Base-by-base conservation (phyloP, 2,797 vertebrate genomes). In the Mallotus villosus region DNA sequence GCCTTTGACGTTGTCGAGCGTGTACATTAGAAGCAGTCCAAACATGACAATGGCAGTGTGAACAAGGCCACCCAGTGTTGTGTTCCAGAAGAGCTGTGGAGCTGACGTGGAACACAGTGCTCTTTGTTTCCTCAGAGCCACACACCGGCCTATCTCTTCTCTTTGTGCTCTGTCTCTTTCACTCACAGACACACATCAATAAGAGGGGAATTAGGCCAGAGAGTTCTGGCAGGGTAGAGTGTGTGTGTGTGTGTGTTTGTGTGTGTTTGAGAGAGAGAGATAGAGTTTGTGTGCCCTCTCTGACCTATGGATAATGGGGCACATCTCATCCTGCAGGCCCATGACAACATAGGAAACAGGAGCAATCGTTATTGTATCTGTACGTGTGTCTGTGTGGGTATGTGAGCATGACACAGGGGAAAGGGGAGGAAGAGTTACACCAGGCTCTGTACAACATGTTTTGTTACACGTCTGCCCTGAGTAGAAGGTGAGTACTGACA, bases 101-200 rank as follows among this genome's bases (percentile, higher is more conserved):
- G 82, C 81, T 84, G 82, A 82, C 63, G 27, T 81, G 83, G 80
- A 85, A 91, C 89, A 91, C 80, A 72, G 72, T 2, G 19, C 67
- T 88, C 90, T 92, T 92, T 88, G 91, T 90, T 76, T 21, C 7
- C 59, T n/a, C 85, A 27, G 72, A 85, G 82, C 81, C 81, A 73
- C 84, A 88, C 84, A 88, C 83, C 81, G 76, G 75, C 81, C 83
- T 82, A 80, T 90, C 81, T 59, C 81, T 82, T 84, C 85, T 82
- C 86, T 90, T 90, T 89, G 86, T 88, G 81, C 79, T 72, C 77
- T 4, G 78, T 78, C 82, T 88, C 84, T 87, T 87, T 89, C 86
- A 86, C 83, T 88, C 85, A 89, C 87, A 88, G 85, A 87, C 88
- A 83, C 84, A 86, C 87, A 90, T 89, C 88, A 90, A 89, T 91